Base-by-base conservation (phyloP, 2,113 vertebrate genomes). In the Sula dactylatra region DNA sequence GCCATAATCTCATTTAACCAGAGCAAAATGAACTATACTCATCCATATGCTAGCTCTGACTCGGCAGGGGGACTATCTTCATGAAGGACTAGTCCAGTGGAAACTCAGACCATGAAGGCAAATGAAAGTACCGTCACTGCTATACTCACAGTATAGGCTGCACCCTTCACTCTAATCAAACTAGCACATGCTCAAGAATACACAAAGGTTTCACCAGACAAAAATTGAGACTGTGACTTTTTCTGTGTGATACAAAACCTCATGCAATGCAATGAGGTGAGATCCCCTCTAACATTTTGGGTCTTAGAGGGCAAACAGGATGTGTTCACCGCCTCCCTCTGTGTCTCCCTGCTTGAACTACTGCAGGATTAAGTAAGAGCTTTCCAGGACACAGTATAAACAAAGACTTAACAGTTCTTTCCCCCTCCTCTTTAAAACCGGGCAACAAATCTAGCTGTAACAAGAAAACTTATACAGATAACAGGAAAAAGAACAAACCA, bases 321-420 rank as follows among this genome's bases (percentile, higher is more conserved):
- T 0, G 0, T 7, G 15, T 72, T 74, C 69, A 47, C 8, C 0
- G 0, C 18, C 11, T 79, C 14, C 15, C 18, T 47, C n/a, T 25
- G 19, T 12, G 3, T 36, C 19, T 26, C 6, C 8, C 47, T n/a
- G 31, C 62, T 76, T 70, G 36, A 78, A 61, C 40, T 77, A 40
- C 42, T 34, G 52, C 73, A 87, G 81, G 49, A 84, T 71, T 44
- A 73, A 86, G n/a, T 4, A 67, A 70, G 19, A 91, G 72, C 61
- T 92, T 89, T 88, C 71, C 59, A 83, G 61, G 50, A 74, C 65
- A 79, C 52, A 38, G 6, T 25, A 69, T 24, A 70, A 78, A 79
- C 21, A 61, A 72, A 89, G 40, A 88, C 34, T 69, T 56, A 82
- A 86, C 26, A 36, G 70, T 52, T 71, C 24, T 59, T 71, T 47